These are phyloP conservation scores for Acanthococcus lagerstroemiae DNA, from an alignment of 2,888 invertebrate genomes.

Conservation along the genomic window DNA sequence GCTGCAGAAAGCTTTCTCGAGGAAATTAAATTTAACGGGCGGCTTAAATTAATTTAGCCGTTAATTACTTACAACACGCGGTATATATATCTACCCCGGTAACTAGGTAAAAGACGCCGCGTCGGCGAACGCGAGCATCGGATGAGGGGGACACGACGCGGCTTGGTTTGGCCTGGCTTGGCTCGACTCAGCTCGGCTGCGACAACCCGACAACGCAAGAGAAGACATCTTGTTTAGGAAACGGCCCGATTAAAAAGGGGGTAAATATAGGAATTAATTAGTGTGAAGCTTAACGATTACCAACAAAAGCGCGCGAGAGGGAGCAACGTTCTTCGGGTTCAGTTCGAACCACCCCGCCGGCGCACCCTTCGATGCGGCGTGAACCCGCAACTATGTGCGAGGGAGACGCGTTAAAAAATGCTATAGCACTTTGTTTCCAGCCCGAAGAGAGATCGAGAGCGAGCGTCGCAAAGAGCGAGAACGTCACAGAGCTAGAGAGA, in stretches of 20 bases:
- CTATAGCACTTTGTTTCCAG: conserved; percentile 27
- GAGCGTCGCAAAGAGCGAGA: conserved; percentile 33
- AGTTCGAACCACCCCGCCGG: conserved; percentile 30
- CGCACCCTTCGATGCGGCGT: neutral
- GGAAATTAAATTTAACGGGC: conserved; percentile 26
- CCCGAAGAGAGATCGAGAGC: conserved; percentile 14
- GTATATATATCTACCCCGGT: neutral
- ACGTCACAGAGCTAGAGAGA: conserved; percentile 33
- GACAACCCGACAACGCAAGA: no score
- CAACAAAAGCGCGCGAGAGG: conserved; percentile 26
- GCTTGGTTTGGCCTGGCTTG: no score
- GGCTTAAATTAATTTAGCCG: conserved; percentile 27
- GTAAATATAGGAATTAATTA: conserved; percentile 29
- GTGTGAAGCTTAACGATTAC: conserved; percentile 31
- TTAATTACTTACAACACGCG: conserved; percentile 10
- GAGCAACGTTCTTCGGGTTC: conserved; percentile 20
- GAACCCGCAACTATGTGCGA: conserved; percentile 24
- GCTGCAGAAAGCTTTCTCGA: conserved; percentile 18
- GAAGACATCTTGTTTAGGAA: conserved; percentile 23
- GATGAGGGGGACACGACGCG: neutral
- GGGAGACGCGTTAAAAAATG: conserved; percentile 22
- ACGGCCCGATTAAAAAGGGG: conserved; percentile 29
- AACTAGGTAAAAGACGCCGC: no score
- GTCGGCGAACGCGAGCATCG: neutral
- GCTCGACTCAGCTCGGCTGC: no score